phyloP scores from a whole-genome alignment of 2,797 vertebrate species.

The Hybognathus amarus region DNA sequence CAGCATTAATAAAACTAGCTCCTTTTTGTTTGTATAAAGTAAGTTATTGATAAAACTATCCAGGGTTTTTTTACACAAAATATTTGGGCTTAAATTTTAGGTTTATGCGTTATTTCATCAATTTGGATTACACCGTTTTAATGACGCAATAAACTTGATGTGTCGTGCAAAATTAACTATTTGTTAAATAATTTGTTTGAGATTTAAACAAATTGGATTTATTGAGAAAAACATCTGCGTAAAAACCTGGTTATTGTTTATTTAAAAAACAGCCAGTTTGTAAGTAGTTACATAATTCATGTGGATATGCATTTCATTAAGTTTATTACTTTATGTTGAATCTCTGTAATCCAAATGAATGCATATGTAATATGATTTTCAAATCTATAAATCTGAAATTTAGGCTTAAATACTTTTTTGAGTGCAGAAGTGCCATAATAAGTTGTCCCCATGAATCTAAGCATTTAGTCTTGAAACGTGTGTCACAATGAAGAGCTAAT shows the following conservation, averaged over 20 bases:
- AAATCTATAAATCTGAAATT: background rate
- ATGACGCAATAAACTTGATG: background rate
- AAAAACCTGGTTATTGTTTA: background rate
- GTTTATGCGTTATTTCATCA: background rate
- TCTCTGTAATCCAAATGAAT: background rate
- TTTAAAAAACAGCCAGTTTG: background rate
- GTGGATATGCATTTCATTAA: background rate
- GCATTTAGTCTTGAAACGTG: background rate
- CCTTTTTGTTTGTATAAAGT: background rate
- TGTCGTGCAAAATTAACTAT: background rate
- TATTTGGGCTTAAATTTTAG: background rate
- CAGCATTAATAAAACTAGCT: background rate
- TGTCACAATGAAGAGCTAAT: background rate
- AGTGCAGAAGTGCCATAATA: slow-evolving; percentile 2
- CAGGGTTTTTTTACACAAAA: background rate
- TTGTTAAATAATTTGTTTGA: background rate
- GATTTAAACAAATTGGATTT: background rate
- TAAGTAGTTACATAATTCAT: background rate
- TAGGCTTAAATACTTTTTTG: background rate
- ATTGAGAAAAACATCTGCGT: background rate
- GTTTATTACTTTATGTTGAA: background rate
- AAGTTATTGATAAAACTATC: background rate
- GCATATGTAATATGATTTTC: background rate
- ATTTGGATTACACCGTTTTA: background rate
- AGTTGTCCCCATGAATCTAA: background rate